A percentile compares a stretch with the other conserved stretches of the same genome.
These are phyloP conservation scores for Labroides dimidiatus DNA, from an alignment of 2,797 vertebrate species.

Conservation along the genomic window DNA sequence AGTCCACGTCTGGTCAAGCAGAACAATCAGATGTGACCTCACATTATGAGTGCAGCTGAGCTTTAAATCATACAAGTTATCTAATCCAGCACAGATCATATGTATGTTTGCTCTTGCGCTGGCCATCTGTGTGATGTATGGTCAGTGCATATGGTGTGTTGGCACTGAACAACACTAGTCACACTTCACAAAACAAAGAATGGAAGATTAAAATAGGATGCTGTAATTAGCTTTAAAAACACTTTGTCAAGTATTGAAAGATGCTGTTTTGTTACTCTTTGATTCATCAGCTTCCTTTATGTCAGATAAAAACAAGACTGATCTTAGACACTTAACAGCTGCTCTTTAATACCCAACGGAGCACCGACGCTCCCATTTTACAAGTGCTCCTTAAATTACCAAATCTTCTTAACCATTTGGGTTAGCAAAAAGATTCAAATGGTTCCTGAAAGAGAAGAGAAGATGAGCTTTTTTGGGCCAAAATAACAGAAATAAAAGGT, in stretches of 20 bases:
- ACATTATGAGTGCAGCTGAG: not conserved
- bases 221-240: conserved; percentile 30
- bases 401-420: too few relatives aligned
- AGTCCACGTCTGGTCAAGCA: conserved; percentile 16
- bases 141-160: conserved; percentile 27
- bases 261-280: conserved; percentile 2
- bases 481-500: too few relatives aligned
- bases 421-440: too few relatives aligned
- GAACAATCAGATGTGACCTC: conserved; percentile 3
- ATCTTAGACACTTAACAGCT: too few relatives aligned
- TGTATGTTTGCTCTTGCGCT: conserved; percentile 20
- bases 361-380: too few relatives aligned
- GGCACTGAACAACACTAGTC: conserved; percentile 33
- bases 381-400: too few relatives aligned
- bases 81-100: conserved; percentile 10
- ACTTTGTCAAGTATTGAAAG: not conserved
- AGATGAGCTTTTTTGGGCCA: too few relatives aligned
- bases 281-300: conserved; percentile 21
- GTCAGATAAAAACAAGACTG: not conserved
- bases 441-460: too few relatives aligned
- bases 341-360: too few relatives aligned
- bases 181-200: conserved; percentile 33
- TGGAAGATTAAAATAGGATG: conserved; percentile 44
- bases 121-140: conserved; percentile 6
- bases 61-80: conserved; percentile 26